Evolutionary conservation across 2,888 invertebrate species (phyloP).

Genomic region (Minunthozetes semirufus): DNA sequence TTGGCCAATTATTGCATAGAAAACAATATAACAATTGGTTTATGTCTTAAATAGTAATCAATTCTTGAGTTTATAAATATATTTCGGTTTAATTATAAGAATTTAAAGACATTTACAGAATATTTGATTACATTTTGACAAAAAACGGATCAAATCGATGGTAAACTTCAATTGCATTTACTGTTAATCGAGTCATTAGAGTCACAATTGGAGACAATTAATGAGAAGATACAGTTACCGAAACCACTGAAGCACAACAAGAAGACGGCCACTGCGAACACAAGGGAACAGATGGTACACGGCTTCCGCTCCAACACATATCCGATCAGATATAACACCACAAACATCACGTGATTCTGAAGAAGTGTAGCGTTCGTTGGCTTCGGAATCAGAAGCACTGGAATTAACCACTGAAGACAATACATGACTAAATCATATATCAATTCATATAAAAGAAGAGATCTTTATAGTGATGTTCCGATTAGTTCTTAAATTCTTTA

Average conservation of each 20-base stretch:
- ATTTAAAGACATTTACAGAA: background rate
- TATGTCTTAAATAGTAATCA: too few relatives aligned
- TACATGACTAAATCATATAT: slow-evolving; percentile 64
- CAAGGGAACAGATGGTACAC: slow-evolving; percentile 91
- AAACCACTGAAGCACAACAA: slow-evolving; percentile 93
- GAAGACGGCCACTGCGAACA: slow-evolving; percentile 86
- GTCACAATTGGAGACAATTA: slow-evolving; percentile 19
- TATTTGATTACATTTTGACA: background rate
- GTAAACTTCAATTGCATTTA: slow-evolving; percentile 16
- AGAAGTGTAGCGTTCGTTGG: slow-evolving; percentile 92
- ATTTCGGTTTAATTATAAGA: too few relatives aligned
- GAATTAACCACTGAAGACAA: slow-evolving; percentile 94
- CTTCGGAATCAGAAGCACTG: slow-evolving; percentile 92
- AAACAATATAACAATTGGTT: background rate
- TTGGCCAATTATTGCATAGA: background rate
- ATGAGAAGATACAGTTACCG: slow-evolving; percentile 63
- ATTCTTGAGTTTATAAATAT: too few relatives aligned
- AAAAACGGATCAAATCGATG: background rate
- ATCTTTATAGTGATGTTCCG: background rate
- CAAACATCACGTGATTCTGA: slow-evolving; percentile 95
- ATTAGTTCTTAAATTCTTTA: too few relatives aligned
- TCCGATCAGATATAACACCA: slow-evolving; percentile 88
- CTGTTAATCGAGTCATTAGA: background rate
- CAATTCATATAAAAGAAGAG: background rate
- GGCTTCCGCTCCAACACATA: slow-evolving; percentile 95